Evolutionary conservation across 2,797 vertebrate species (phyloP), one percentile per base, ranked within the genome.

Genomic region (Orestias chungarensis): DNA sequence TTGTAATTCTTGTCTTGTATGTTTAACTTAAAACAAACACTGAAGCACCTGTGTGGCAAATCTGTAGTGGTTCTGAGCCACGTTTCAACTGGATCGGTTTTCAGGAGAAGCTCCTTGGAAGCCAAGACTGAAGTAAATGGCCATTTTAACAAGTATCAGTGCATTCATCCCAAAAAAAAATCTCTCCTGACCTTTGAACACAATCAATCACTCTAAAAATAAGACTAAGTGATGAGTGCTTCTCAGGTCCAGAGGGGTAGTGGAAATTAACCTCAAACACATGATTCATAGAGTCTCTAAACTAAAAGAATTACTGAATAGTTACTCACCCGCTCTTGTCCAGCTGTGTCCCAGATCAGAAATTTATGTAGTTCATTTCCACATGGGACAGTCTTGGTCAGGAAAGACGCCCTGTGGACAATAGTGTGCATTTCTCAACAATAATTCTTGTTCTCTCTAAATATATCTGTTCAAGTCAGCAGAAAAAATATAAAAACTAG

Each of bases 271-370:
- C 31, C 9, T 40, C 4, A 73, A 31, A 55, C 69, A 20, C 4
- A n/a, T 46, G 64, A 74, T 29, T 35, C 52, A 59, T 38, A 1
- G n/a, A 31, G 66, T 78, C 49, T 20, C 27, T 33, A 50, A 73
- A 77, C 44, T 23, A 31, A 62, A 74, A 44, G n/a, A 57, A 12
- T 46, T 35, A 40, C 11, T 57, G 8, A 27, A 54, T 64, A 14
- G n/a, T 3, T 54, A 92, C 97, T 94, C 86, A 99, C 98, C 90
- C 97, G 92, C 66, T 99, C 97, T 89, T 99, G 98, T 55, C 98
- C 98, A 52, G 97, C 98, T 8, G 98, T 99, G 87, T 99, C 98
- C 98, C 98, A 99, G 91, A 99, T 99, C 76, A 99, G 94, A 93
- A 99, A 99, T 79, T 99, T 99, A 92, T 99, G 98, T 76, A 99